These are phyloP conservation scores for Cryptoleucopteryx plumbea DNA, from an alignment of 2,113 vertebrate genomes.

Conservation along the genomic window DNA sequence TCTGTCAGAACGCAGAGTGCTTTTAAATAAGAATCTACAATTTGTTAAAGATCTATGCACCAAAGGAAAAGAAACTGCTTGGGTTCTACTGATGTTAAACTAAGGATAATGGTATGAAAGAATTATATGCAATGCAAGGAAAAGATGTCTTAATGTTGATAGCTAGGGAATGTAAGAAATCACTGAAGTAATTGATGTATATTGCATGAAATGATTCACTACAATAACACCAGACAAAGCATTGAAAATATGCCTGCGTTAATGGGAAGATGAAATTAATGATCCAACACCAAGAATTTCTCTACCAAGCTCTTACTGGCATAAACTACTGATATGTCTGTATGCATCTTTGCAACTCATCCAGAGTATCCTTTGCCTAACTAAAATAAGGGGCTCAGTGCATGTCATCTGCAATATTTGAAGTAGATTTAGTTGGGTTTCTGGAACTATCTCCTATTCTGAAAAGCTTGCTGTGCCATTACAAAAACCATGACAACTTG, in stretches of 20 bases:
- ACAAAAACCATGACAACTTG: not conserved
- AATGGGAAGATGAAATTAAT: not conserved
- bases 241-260: not conserved
- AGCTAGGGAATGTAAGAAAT: not conserved
- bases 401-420: not conserved
- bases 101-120: not conserved
- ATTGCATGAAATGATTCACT: not conserved
- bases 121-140: not conserved
- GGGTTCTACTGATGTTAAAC: not conserved
- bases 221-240: not conserved
- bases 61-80: not conserved
- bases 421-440: not conserved
- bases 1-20: not conserved
- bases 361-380: not conserved
- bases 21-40: not conserved
- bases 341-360: not conserved
- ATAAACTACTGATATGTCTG: not conserved
- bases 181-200: not conserved
- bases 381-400: not conserved
- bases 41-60: not conserved
- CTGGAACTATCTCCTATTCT: not conserved
- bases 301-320: not conserved
- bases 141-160: not conserved
- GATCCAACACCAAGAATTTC: not conserved
- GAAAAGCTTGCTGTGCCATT: not conserved